Base-by-base conservation (phyloP, 1,140 invertebrate genomes). In the Pseudoatta argentina region DNA sequence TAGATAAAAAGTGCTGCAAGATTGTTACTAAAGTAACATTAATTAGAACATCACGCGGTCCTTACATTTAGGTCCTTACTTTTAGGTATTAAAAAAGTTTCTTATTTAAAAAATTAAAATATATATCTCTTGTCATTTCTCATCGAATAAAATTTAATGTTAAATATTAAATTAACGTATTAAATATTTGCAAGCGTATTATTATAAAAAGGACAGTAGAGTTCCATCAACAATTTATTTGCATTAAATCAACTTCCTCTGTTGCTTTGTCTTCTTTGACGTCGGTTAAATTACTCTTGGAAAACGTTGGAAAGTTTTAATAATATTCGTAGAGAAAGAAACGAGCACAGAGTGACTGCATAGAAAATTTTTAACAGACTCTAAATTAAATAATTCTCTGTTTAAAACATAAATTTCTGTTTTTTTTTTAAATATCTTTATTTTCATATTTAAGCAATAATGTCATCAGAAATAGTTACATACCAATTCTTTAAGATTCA, bases 261-360 rank as follows among this genome's bases (percentile, higher is more conserved):
- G 21, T 83, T 83, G 55, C 55, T 83, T 75, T 83, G 55, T 83
- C 78, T 73, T 61, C 69, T 73, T 83, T 61, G 79, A 83, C 79
- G 79, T 83, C 55, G 39, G 55, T 75, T 83, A 83, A 83, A 83
- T 73, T 83, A 75, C 34, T 55, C 69, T 83, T 83, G 55, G 55
- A 83, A 83, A 83, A 83, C n/a, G 69, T 63, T 73, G 79, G 27
- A 75, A 83, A 83, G 69, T 83, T 83, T 83, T 75, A 73, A 83
- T 75, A 75, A 73, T 75, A 73, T 83, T 83, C 55, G 55, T 21
- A 39, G 72, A 83, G 55, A 83, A 83, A 72, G 63, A 75, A 83
- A 83, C 79, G 55, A 73, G 39, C 69, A 72, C 55, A 21, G 55
- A 61, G 39, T 73, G 39, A 83, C 55, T 75, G 34, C 39, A 59